Evolutionary conservation across 2,113 vertebrate genomes (phyloP).

Genomic region (Cyrtonyx montezumae): DNA sequence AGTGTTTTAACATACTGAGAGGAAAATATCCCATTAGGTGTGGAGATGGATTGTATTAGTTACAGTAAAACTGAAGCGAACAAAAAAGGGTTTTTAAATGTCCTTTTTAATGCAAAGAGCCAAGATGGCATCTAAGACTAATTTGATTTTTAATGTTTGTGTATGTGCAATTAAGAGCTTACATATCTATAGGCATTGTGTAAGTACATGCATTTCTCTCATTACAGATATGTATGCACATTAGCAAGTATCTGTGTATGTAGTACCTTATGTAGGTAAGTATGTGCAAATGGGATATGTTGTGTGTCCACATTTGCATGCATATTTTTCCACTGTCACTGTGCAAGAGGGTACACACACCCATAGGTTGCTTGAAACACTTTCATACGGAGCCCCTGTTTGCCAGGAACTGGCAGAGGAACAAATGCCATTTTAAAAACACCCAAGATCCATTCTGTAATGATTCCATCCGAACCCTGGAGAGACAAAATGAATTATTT

Average conservation of each 20-base stretch:
- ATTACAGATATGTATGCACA: background rate
- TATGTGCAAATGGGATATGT: background rate
- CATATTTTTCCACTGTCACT: background rate
- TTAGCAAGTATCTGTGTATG: slow-evolving; percentile 13
- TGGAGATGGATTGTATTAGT: slow-evolving; percentile 42
- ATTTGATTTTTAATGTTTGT: slow-evolving; percentile 75
- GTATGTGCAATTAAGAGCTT: slow-evolving; percentile 54
- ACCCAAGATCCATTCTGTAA: background rate
- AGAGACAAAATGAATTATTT: background rate
- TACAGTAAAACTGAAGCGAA: slow-evolving; percentile 42
- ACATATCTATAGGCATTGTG: background rate
- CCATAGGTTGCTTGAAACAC: background rate
- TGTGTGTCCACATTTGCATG: background rate
- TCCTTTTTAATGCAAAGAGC: slow-evolving; percentile 44
- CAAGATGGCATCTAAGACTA: slow-evolving; percentile 52
- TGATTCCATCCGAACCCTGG: background rate
- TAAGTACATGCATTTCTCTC: background rate
- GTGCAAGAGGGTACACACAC: background rate
- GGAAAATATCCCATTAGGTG: slow-evolving; percentile 42
- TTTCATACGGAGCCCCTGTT: background rate
- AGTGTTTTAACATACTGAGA: slow-evolving; percentile 72
- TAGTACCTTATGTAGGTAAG: background rate
- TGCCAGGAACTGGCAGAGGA: background rate
- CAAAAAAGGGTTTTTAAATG: slow-evolving; percentile 33
- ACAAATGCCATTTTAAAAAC: background rate